phyloP scores from a whole-genome alignment of 2,797 vertebrate species.

The Gallinago nigripennis region DNA sequence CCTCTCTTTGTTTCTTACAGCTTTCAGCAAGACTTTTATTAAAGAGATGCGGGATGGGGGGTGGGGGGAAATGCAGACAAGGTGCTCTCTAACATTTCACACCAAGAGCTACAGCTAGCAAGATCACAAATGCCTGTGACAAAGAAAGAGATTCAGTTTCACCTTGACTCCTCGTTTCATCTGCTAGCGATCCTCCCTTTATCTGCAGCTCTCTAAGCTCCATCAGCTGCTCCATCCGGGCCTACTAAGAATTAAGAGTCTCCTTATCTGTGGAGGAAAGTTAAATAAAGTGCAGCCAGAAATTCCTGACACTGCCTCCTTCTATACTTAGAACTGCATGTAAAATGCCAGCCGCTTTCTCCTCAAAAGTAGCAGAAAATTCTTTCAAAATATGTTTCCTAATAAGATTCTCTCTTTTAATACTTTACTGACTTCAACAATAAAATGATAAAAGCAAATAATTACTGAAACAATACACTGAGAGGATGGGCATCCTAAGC shows the following conservation, averaged over 20 bases:
- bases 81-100: neutral
- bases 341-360: neutral
- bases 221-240: neutral
- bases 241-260: neutral
- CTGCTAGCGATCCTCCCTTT: neutral
- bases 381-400: neutral
- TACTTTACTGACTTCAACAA: neutral
- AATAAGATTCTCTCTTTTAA: neutral
- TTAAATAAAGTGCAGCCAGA: neutral
- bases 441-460: neutral
- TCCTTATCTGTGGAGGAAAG: neutral
- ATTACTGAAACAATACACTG: neutral
- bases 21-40: constrained; percentile 11
- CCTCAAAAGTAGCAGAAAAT: neutral
- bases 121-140: neutral
- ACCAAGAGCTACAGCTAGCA: neutral
- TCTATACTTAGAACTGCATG: neutral
- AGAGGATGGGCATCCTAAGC: neutral
- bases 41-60: neutral
- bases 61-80: neutral
- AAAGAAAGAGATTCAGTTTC: constrained; percentile 2
- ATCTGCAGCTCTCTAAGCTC: neutral
- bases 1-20: neutral
- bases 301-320: neutral
- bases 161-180: neutral